phyloP scores from a whole-genome alignment of 1,140 invertebrate species.

The Pogonomyrmex californicus region DNA sequence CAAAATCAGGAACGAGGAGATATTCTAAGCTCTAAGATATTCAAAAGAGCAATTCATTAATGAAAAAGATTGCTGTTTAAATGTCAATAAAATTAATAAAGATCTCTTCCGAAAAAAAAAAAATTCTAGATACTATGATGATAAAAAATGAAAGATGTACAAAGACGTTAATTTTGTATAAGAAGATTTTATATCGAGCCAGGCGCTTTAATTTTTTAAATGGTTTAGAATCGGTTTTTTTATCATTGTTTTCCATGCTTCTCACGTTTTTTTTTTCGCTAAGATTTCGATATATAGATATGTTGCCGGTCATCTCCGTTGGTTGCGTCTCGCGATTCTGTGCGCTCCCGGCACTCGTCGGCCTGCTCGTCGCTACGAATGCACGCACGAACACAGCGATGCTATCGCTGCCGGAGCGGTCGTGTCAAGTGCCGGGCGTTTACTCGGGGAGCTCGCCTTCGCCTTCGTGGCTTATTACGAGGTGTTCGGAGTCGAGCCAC shows the following conservation, averaged over 20 bases:
- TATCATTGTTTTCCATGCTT: neutral
- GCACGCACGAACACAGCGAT: constrained; percentile 26
- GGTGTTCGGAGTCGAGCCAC: constrained; percentile 42
- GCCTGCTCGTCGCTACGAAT: constrained; percentile 5
- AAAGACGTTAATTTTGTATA: neutral
- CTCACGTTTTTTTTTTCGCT: neutral
- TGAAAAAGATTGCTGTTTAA: too few species aligned
- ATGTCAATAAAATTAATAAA: too few species aligned
- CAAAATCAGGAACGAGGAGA: too few species aligned
- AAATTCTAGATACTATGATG: too few species aligned
- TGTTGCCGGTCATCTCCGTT: neutral
- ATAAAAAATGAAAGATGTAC: neutral
- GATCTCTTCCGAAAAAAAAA: too few species aligned
- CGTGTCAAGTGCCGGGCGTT: constrained; percentile 69
- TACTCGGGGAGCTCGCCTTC: constrained; percentile 59
- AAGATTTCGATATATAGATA: neutral
- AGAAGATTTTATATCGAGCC: neutral
- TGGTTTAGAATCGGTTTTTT: neutral
- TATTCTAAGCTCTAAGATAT: too few species aligned
- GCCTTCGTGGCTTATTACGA: constrained; percentile 70
- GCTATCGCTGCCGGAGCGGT: constrained; percentile 46
- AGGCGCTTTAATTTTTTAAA: neutral
- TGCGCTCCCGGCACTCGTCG: constrained; percentile 11
- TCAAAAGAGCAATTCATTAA: too few species aligned
- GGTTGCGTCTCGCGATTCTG: neutral